phyloP scores from a whole-genome alignment of 2,797 vertebrate genomes.

The Lacerta agilis region DNA sequence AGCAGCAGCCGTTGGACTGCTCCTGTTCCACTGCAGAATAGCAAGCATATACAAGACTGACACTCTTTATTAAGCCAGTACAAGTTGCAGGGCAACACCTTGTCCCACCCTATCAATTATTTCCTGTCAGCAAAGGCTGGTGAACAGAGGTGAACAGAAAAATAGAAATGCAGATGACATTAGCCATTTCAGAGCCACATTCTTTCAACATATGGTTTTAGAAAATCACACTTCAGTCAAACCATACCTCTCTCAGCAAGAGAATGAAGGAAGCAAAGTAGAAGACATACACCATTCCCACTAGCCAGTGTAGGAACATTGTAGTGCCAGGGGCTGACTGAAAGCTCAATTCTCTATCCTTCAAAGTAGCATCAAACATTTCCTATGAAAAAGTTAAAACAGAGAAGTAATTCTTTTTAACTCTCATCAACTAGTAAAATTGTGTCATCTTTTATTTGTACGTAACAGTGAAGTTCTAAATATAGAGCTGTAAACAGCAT shows the following conservation, averaged over 20 bases:
- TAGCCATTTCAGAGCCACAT: background rate
- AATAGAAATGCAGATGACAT: accelerated
- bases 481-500: background rate
- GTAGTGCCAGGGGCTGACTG: constrained; percentile 95
- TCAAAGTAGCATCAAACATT: constrained; percentile 97
- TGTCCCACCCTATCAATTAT: background rate
- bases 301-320: constrained; percentile 98
- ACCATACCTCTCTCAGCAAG: constrained; percentile 89
- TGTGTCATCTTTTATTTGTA: background rate
- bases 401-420: background rate
- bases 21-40: background rate
- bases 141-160: background rate
- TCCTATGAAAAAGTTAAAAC: constrained; percentile 79
- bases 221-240: accelerated
- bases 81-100: background rate
- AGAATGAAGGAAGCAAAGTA: constrained; percentile 98
- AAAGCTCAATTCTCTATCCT: constrained; percentile 93
- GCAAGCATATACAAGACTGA: background rate
- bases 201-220: background rate
- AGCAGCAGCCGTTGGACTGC: background rate
- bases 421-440: background rate
- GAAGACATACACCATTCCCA: constrained; percentile 98
- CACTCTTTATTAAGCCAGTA: background rate
- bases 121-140: background rate
- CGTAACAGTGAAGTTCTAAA: background rate